Percentiles rank a stretch among this genome's conserved stretches.
These are phyloP conservation scores for Cerastis leucographa DNA, from an alignment of 2,888 invertebrate genomes.

Conservation along the genomic window DNA sequence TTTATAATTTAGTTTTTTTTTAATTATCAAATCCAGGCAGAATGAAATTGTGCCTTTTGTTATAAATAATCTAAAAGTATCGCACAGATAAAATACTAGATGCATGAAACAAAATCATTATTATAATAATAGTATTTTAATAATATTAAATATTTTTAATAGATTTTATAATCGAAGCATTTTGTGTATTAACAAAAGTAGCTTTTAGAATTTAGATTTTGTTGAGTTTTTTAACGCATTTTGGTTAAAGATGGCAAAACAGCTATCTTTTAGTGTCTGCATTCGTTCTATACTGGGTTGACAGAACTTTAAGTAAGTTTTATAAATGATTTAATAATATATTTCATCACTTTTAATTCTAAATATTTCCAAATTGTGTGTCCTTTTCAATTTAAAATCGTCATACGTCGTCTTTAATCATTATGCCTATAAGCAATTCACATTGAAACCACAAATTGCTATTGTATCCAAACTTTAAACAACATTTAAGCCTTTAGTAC, in stretches of 20 bases:
- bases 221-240: conserved; percentile 53
- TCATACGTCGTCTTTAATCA: conserved; percentile 25
- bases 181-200: conserved; percentile 64
- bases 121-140: conserved; percentile 48
- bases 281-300: neutral
- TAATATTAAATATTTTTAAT: conserved; percentile 54
- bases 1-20: neutral
- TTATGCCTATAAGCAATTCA: conserved; percentile 21
- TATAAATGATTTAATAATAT: neutral
- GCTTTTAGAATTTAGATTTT: conserved; percentile 55
- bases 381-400: neutral
- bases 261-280: neutral
- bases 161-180: conserved; percentile 60
- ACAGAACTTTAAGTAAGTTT: neutral
- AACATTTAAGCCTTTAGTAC: neutral
- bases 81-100: conserved; percentile 49
- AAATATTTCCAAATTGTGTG: neutral
- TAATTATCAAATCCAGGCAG: neutral
- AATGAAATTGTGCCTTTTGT: conserved; percentile 41
- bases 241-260: conserved; percentile 43
- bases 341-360: neutral
- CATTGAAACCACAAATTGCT: conserved; percentile 35
- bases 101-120: conserved; percentile 59
- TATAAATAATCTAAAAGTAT: conserved; percentile 25
- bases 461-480: neutral